Conservation (phyloP, 1,140 invertebrate species). For the Lepidotrigona ventralis region DNA sequence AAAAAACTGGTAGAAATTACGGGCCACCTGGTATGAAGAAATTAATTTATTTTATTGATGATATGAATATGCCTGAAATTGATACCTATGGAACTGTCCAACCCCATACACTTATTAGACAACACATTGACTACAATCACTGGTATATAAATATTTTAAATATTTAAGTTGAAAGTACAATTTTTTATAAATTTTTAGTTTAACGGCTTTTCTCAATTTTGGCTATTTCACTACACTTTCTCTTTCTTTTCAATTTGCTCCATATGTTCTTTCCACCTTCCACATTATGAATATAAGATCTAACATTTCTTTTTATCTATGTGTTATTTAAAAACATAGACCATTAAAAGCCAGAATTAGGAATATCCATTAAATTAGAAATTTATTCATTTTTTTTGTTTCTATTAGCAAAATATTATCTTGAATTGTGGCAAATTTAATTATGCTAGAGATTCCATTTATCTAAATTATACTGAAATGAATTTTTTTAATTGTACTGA, state of each 20-base stretch:
- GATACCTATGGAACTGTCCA: slow-evolving; percentile 97
- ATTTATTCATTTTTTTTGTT: background rate
- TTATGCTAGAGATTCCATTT: background rate
- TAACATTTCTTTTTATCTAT: too few species aligned
- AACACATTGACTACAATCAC: slow-evolving; percentile 96
- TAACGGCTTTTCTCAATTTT: too few species aligned
- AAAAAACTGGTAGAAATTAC: slow-evolving; percentile 96
- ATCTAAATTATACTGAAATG: background rate
- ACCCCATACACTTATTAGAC: slow-evolving; percentile 95
- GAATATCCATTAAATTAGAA: too few species aligned
- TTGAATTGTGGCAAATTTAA: background rate
- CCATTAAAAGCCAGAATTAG: too few species aligned
- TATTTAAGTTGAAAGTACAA: too few species aligned
- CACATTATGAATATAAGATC: too few species aligned
- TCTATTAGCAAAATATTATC: background rate
- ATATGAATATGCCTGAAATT: slow-evolving; percentile 98
- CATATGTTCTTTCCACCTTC: too few species aligned
- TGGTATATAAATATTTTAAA: slow-evolving; percentile 82
- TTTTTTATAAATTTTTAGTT: too few species aligned
- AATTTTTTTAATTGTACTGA: background rate
- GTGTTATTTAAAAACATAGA: too few species aligned
- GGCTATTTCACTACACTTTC: too few species aligned
- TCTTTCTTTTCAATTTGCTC: too few species aligned
- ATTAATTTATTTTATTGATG: slow-evolving; percentile 97
- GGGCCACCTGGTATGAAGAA: slow-evolving; percentile 94